Conservation (phyloP, 1,140 invertebrate species). For the Dendroctonus valens region DNA sequence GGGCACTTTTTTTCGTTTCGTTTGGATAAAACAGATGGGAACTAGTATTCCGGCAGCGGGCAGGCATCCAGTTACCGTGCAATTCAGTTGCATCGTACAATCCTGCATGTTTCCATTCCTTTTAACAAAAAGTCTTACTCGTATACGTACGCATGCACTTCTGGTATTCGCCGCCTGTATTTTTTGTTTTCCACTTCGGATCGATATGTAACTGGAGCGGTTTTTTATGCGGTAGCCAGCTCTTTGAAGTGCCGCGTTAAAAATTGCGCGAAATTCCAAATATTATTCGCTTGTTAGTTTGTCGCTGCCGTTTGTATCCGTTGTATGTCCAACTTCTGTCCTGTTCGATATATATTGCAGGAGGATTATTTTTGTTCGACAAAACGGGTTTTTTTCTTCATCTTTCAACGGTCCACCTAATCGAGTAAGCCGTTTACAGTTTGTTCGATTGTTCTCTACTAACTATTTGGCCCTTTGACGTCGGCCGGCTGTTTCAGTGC, state of each 20-base stretch:
- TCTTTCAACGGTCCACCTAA: too few species aligned
- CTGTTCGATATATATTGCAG: background rate
- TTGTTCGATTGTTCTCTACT: too few species aligned
- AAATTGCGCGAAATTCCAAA: conserved; percentile 52
- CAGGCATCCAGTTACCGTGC: conserved; percentile 12
- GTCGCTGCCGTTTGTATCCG: conserved; percentile 40
- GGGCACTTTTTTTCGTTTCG: too few species aligned
- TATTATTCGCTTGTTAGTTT: conserved; percentile 50
- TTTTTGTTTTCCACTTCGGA: conserved; percentile 43
- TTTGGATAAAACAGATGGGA: too few species aligned
- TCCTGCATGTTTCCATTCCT: conserved; percentile 45
- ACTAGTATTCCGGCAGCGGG: background rate
- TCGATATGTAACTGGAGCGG: conserved; percentile 50
- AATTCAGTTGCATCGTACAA: conserved; percentile 30
- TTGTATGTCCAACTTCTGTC: background rate
- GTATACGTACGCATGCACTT: conserved; percentile 44
- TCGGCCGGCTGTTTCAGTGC: too few species aligned
- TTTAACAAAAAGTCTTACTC: conserved; percentile 41
- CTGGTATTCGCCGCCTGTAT: conserved; percentile 41
- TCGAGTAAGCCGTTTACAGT: too few species aligned
- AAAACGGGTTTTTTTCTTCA: too few species aligned
- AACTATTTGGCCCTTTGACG: too few species aligned
- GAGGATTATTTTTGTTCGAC: background rate
- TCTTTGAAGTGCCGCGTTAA: conserved; percentile 51
- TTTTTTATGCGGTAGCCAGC: conserved; percentile 38